Evolutionary conservation across 1,140 invertebrate species (phyloP).

Genomic region (Oncopeltus fasciatus): DNA sequence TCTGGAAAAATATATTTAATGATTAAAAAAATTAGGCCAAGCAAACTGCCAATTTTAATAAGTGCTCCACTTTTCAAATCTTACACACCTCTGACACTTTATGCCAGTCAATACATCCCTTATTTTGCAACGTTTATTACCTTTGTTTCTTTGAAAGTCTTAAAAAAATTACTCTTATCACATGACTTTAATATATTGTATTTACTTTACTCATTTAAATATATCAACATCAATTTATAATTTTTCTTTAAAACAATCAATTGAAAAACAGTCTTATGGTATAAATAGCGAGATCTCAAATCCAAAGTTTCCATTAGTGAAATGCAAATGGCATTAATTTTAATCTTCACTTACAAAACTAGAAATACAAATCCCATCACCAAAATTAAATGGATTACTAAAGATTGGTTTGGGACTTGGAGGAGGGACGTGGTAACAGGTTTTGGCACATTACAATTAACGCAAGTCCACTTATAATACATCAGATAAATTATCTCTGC

Average conservation of each 20-base stretch:
- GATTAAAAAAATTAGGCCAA: conserved; percentile 8
- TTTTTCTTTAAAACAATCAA: background rate
- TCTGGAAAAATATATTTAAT: conserved; percentile 1
- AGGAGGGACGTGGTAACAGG: background rate
- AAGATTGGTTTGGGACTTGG: background rate
- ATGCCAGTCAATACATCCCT: background rate
- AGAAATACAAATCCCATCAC: background rate
- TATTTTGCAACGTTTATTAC: background rate
- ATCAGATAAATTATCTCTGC: conserved; percentile 7
- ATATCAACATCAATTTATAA: background rate
- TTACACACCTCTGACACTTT: background rate
- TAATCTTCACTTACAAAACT: background rate
- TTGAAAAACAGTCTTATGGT: conserved; percentile 4
- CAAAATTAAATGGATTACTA: background rate
- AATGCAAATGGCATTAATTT: conserved; percentile 1
- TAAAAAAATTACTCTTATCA: conserved; percentile 10
- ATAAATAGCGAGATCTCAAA: conserved; percentile 3
- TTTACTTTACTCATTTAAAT: background rate
- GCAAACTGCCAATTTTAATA: background rate
- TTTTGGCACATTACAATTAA: conserved; percentile 2
- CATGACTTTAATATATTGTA: conserved; percentile 5
- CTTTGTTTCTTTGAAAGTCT: background rate
- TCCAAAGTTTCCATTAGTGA: conserved; percentile 1
- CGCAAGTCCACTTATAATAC: background rate
- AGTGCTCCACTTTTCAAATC: background rate